A percentile compares a stretch with the other conserved stretches of the same genome.
phyloP scores from a whole-genome alignment of 2,797 vertebrate genomes.

The Kryptopterus vitreolus region DNA sequence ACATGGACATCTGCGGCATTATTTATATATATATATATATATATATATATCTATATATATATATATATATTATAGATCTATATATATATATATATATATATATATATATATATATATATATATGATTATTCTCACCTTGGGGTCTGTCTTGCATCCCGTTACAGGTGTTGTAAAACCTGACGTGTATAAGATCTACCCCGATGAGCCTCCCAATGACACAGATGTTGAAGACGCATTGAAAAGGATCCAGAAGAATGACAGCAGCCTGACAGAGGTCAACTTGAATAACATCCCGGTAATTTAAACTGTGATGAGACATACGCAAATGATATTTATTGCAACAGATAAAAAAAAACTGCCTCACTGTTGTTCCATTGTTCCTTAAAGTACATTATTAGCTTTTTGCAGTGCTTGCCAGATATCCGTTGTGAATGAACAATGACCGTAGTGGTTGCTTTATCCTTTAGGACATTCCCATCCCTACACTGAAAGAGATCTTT shows the following conservation, averaged over 20 bases:
- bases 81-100: no score
- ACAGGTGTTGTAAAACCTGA: conserved; percentile 92
- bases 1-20: neutral
- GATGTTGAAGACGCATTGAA: conserved; percentile 87
- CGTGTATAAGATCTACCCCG: conserved; percentile 87
- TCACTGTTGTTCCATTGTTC: neutral
- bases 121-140: neutral
- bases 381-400: neutral
- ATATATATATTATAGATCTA: no score
- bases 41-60: no score
- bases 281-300: conserved; percentile 95
- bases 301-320: neutral
- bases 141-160: neutral
- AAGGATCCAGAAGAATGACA: conserved; percentile 84
- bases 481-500: conserved; percentile 85
- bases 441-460: neutral
- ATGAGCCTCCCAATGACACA: conserved; percentile 91
- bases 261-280: conserved; percentile 85
- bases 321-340: neutral
- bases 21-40: no score
- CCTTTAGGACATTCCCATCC: conserved; percentile 87
- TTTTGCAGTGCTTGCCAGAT: conserved; percentile 8
- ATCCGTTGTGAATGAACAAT: neutral
- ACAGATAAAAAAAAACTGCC: neutral
- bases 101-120: no score